Conservation (phyloP, 2,113 vertebrate species). For the Hirundichthys speculiger region DNA sequence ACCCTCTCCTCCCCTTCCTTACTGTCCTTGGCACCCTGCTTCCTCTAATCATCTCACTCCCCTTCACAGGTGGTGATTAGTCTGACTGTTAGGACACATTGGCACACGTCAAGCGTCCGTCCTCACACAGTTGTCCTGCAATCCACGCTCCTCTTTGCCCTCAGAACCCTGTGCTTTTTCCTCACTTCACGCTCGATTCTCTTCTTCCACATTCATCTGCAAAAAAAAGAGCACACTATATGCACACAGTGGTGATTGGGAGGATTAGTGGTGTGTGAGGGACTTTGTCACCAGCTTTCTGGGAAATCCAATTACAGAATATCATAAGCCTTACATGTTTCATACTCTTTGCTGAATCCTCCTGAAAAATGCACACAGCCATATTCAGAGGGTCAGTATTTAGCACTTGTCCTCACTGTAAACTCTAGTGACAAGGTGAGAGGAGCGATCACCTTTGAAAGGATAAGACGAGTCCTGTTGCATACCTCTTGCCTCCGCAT, state of each 20-base stretch:
- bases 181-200: conserved; percentile 26
- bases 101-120: conserved; percentile 5
- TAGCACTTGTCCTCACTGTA: conserved; percentile 33
- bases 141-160: conserved; percentile 32
- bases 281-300: conserved; percentile 84
- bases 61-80: conserved; percentile 24
- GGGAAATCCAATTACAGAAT: conserved; percentile 85
- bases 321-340: conserved; percentile 83
- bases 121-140: neutral
- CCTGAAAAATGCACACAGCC: conserved; percentile 61
- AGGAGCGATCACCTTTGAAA: conserved; percentile 45
- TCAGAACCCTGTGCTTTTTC: conserved; percentile 1
- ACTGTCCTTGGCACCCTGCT: conserved; percentile 8
- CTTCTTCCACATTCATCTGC: conserved; percentile 58
- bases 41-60: conserved; percentile 9
- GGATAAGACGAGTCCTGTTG: conserved; percentile 55
- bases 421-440: conserved; percentile 43
- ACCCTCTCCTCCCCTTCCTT: conserved; percentile 33
- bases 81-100: neutral
- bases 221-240: conserved; percentile 52
- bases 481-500: conserved; percentile 62
- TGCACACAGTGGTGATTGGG: conserved; percentile 76
- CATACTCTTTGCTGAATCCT: conserved; percentile 73
- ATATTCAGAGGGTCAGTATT: conserved; percentile 60
- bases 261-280: conserved; percentile 82